Conservation (phyloP, 2,888 invertebrate species). For the Odontocolon sp. region DNA sequence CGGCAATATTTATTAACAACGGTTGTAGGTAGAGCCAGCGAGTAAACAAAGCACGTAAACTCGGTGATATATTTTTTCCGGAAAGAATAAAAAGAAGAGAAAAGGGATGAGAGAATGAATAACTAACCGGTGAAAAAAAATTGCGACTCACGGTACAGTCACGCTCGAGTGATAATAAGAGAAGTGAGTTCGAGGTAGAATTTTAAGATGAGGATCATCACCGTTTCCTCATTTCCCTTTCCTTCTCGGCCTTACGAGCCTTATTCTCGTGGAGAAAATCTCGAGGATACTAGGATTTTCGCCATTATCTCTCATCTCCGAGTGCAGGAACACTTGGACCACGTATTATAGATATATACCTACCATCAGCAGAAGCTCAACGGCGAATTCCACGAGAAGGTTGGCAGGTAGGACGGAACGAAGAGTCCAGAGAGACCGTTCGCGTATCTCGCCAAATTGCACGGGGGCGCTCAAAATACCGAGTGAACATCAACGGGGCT, state of each 20-base stretch:
- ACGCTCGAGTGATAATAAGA: constrained; percentile 32
- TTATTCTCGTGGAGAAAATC: constrained; percentile 15
- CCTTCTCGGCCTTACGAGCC: constrained; percentile 12
- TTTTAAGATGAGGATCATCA: constrained; percentile 16
- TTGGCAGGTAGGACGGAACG: constrained; percentile 8
- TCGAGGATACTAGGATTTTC: constrained; percentile 26
- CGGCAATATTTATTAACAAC: not conserved
- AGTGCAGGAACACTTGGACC: not conserved
- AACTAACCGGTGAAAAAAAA: constrained; percentile 16
- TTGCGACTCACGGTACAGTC: not conserved
- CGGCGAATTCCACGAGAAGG: constrained; percentile 16
- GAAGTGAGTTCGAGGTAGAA: constrained; percentile 27
- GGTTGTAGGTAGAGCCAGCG: not conserved
- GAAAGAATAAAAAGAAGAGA: constrained; percentile 1
- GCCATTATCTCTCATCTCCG: constrained; percentile 12
- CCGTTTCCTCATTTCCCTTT: not conserved
- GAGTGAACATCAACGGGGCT: constrained; percentile 47
- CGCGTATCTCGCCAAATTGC: constrained; percentile 52
- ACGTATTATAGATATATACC: constrained; percentile 25
- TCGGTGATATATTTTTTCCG: not conserved
- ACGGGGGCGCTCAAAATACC: constrained; percentile 48
- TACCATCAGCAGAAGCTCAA: constrained; percentile 23
- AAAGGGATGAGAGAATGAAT: constrained; percentile 4
- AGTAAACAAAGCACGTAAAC: not conserved
- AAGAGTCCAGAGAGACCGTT: constrained; percentile 12